Percentiles rank a stretch among this genome's conserved stretches.
Evolutionary conservation across 2,888 invertebrate species (phyloP).

Genomic region (Leptopilina myrica): DNA sequence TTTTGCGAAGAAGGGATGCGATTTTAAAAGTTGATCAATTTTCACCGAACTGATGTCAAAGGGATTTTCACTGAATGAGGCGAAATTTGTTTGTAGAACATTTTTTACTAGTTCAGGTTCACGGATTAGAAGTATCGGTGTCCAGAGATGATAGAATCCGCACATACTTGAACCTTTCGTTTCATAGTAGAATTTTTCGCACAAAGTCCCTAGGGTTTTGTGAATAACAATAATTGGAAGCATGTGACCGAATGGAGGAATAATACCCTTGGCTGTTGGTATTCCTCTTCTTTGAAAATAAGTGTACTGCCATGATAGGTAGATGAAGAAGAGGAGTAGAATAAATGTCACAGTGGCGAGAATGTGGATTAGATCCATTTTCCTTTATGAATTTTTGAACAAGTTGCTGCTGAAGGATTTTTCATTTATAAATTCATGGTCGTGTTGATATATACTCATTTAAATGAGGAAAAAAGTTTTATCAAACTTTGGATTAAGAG

Average conservation of each 20-base stretch:
- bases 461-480: too few species aligned
- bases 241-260: slow-evolving; percentile 53
- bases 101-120: slow-evolving; percentile 66
- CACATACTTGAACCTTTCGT: slow-evolving; percentile 53
- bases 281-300: slow-evolving; percentile 54
- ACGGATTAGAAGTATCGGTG: slow-evolving; percentile 59
- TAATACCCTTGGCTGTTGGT: slow-evolving; percentile 43
- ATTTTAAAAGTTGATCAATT: neutral
- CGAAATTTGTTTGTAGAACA: slow-evolving; percentile 63
- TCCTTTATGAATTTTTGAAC: neutral
- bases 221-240: slow-evolving; percentile 39
- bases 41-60: neutral
- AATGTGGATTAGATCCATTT: slow-evolving; percentile 8
- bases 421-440: too few species aligned
- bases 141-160: slow-evolving; percentile 50
- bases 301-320: slow-evolving; percentile 41
- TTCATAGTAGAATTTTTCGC: slow-evolving; percentile 46
- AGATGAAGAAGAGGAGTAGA: slow-evolving; percentile 41
- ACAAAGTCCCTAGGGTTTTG: slow-evolving; percentile 42
- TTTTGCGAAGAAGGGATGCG: slow-evolving; percentile 44
- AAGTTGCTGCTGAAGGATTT: neutral
- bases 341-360: neutral
- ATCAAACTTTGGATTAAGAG: too few species aligned
- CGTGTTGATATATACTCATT: too few species aligned
- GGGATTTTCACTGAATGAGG: slow-evolving; percentile 61